Base-by-base conservation (phyloP, 2,113 vertebrate species). In the Mellivora capensis region DNA sequence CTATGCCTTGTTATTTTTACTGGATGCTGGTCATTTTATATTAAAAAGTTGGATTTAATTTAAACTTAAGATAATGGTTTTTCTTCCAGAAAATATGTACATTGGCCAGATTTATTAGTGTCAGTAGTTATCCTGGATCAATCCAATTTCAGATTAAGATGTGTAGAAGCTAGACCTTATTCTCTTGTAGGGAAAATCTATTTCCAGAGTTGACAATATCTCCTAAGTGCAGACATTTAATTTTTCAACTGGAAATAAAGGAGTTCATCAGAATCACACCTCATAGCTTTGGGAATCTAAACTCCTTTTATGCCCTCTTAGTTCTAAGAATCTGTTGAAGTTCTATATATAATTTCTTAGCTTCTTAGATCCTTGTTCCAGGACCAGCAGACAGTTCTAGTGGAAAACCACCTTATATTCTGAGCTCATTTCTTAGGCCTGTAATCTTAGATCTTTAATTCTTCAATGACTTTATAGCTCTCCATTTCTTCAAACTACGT, bases 241-340 rank as follows among this genome's bases (percentile, higher is more conserved):
- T 85, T 90, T 87, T 69, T 97, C 96, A 54, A 6, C 25, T 90
- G 47, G 31, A 93, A 90, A n/a, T 49, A 57, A 87, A 97, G 67
- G 6, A n/a, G 13, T 74, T 95, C 42, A 39, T 94, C 81, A 90
- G 49, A 93, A 77, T 87, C 57, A 47, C 9, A 74, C n/a, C 11
- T 31, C 81, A 25, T 76, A 54, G 5, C 21, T 52, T 76, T 21
- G 12, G 71, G 47, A 95, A 34, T 1, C 2, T 10, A 52, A 54
- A 83, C 44, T 71, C 14, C 20, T n/a, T 71, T 89, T 91, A 57
- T 23, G 4, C 10, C 79, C 1, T 76, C 49, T 76, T 62, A 72
- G 34, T 27, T 89, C 80, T 81, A 54, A 3, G 20, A 64, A 86
- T 84, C 29, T 86, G 37, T 37, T 81, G 8, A 74, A 59, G 23